phyloP scores from a whole-genome alignment of 2,113 vertebrate species.

The Tachysurus fulvidraco region DNA sequence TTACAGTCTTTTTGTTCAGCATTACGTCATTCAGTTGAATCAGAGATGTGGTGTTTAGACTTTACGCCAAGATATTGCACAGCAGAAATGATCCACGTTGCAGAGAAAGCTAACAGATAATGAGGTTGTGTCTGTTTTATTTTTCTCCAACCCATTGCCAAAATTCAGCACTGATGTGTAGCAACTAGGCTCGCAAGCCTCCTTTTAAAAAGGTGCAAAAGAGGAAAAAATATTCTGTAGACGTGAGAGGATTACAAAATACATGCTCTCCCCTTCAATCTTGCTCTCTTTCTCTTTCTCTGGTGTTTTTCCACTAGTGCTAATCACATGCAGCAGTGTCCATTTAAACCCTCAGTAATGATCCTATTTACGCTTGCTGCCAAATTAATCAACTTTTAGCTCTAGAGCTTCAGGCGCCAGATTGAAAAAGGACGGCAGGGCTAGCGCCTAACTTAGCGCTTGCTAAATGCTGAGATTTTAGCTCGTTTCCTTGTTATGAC shows the following conservation, averaged over 20 bases:
- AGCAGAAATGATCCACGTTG: slow-evolving; percentile 7
- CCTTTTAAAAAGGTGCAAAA: slow-evolving; percentile 9
- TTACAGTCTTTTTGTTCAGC: too few relatives aligned
- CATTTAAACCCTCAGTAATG: slow-evolving; percentile 71
- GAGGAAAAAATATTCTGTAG: neutral
- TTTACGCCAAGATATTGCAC: neutral
- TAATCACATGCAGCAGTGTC: slow-evolving; percentile 65
- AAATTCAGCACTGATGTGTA: slow-evolving; percentile 65
- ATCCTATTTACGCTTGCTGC: slow-evolving; percentile 74
- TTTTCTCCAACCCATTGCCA: slow-evolving; percentile 52
- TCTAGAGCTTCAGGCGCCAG: slow-evolving; percentile 58
- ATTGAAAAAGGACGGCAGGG: slow-evolving; percentile 4
- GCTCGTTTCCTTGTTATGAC: slow-evolving; percentile 33
- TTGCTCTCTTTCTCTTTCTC: slow-evolving; percentile 35
- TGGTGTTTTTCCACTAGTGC: slow-evolving; percentile 54
- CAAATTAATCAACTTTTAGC: slow-evolving; percentile 74
- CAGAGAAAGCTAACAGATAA: slow-evolving; percentile 32
- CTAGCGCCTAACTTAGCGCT: slow-evolving; percentile 8
- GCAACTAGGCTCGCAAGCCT: slow-evolving; percentile 46
- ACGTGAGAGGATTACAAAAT: slow-evolving; percentile 42
- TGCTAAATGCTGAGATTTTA: neutral
- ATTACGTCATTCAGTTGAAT: neutral
- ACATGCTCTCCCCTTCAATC: slow-evolving; percentile 43
- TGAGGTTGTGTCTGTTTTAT: slow-evolving; percentile 55
- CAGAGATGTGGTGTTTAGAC: neutral